These are phyloP conservation scores for Alethe castanea DNA, from an alignment of 2,113 vertebrate genomes.

Conservation along the genomic window DNA sequence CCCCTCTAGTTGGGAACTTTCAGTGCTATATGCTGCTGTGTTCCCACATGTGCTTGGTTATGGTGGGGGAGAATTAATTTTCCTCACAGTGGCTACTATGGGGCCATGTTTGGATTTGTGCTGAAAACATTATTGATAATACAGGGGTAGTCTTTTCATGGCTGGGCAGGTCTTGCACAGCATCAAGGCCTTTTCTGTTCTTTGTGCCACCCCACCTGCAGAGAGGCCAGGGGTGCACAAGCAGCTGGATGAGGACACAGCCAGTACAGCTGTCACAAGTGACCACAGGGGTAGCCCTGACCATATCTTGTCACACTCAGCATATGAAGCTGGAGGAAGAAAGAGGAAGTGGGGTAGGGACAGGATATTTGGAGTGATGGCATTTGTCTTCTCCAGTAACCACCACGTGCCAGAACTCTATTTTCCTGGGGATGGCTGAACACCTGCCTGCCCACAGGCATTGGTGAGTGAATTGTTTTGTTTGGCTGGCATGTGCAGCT, in stretches of 20 bases:
- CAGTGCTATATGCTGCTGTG: too few species aligned
- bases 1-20: background rate
- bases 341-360: too few species aligned
- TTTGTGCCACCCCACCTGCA: background rate
- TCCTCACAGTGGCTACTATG: background rate
- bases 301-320: too few species aligned
- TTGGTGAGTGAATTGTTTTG: background rate
- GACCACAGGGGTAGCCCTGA: background rate
- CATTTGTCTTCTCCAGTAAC: background rate
- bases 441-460: background rate
- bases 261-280: background rate
- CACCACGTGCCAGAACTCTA: background rate
- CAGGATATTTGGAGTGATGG: accelerated
- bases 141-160: too few species aligned
- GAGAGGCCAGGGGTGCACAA: background rate
- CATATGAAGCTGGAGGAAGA: background rate
- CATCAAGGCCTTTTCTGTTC: background rate
- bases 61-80: background rate
- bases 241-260: background rate
- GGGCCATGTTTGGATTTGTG: background rate
- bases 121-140: background rate
- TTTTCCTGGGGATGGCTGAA: background rate
- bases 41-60: background rate
- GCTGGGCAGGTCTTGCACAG: background rate
- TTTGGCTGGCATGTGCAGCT: background rate